A percentile compares a stretch with the other conserved stretches of the same genome.
These are phyloP conservation scores for Diarsia dahlii DNA, from an alignment of 2,888 invertebrate genomes.

Conservation along the genomic window DNA sequence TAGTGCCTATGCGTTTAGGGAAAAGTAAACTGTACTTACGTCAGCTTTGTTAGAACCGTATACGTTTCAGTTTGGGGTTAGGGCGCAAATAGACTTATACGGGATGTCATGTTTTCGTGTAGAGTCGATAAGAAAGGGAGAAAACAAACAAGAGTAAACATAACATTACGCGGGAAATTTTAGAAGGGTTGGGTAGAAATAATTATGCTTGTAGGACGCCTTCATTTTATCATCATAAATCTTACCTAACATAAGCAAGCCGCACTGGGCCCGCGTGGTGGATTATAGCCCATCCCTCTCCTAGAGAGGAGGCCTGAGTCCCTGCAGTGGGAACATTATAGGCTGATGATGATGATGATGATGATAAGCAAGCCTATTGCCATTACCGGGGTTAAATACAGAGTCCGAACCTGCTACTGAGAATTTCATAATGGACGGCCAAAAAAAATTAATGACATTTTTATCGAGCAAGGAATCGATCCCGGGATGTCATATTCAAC, in stretches of 20 bases:
- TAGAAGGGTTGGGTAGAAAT: not conserved
- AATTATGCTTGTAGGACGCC: not conserved
- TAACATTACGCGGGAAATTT: too few species aligned
- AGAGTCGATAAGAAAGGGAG: too few species aligned
- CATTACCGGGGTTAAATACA: too few species aligned
- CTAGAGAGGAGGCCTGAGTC: too few species aligned
- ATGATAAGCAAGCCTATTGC: too few species aligned
- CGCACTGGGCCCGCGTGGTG: too few species aligned
- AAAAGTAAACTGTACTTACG: constrained; percentile 66
- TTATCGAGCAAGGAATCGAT: not conserved
- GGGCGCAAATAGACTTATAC: constrained; percentile 58
- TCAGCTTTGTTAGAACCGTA: constrained; percentile 69
- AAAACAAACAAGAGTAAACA: not conserved
- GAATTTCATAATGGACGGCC: not conserved
- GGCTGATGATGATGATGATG: too few species aligned
- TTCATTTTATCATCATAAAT: too few species aligned
- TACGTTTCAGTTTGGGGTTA: constrained; percentile 62
- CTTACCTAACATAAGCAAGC: too few species aligned
- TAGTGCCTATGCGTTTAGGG: constrained; percentile 60
- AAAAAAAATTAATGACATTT: not conserved
- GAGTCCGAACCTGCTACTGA: not conserved
- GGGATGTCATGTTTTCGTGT: constrained; percentile 25
- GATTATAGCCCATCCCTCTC: too few species aligned
- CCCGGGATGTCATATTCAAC: not conserved
- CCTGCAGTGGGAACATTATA: too few species aligned